Evolutionary conservation across 2,888 invertebrate genomes (phyloP), one percentile per base, ranked within the genome.

Genomic region (Priocnemis perturbator): DNA sequence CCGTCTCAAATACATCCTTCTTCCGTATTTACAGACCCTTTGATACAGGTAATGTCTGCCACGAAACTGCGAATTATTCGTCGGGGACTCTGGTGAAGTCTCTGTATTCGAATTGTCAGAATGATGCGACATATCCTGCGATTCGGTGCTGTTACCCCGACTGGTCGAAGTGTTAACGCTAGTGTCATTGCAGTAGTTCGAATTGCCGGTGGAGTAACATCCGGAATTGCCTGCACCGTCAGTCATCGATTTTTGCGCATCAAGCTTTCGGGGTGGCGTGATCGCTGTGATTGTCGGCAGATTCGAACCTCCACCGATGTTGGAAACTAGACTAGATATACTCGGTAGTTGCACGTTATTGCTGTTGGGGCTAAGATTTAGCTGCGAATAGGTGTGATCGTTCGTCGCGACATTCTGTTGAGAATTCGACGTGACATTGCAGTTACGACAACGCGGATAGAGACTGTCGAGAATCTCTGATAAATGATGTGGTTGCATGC

Each of bases 341-440:
- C 76, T 83, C 1, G 81, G 81, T 15, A 82, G 56, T 50, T 74
- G 81, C 23, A 53, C 60, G 53, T 56, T 60, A 50, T 59, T 76
- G 19, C 17, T 63, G 44, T 52, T 55, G 19, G 26, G 37, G 15
- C 47, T 60, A 0, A 59, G 64, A 11, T 71, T 69, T 48, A 78
- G 30, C 68, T 82, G 83, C 2, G 84, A 84, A 60, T 85, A 84
- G 0, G 84, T 86, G 48, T 85, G 86, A 78, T 86, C 85, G 55
- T 74, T 82, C 21, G 74, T 76, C 15, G 77, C 66, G 61, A 73
- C 23, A 14, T 60, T 20, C 2, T 69, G 69, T 5, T 56, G 48
- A 15, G 44, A 66, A n/a, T 66, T 57, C 19, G 53, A 47, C 47
- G 47, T n/a, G 1, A 55, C 48, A 20, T 55, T 37, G 56, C 52